Percentiles rank a stretch among this genome's conserved stretches.
These are phyloP conservation scores for Chromoteleia sp. DNA, from an alignment of 2,888 invertebrate species.

Conservation along the genomic window DNA sequence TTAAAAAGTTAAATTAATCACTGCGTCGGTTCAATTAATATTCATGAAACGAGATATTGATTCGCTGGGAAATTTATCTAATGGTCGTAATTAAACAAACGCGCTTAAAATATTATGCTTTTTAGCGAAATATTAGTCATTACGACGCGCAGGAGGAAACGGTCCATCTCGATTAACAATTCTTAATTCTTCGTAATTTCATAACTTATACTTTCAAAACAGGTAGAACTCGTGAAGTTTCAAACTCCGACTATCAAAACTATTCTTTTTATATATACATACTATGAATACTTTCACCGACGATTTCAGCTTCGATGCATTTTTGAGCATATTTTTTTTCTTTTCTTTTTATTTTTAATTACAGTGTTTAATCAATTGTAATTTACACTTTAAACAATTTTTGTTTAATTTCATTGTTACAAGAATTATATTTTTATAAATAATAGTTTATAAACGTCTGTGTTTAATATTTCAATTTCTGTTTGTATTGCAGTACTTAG, in stretches of 20 bases:
- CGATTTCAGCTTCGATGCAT: conserved; percentile 1
- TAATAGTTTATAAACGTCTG: too few species aligned
- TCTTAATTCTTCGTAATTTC: conserved; percentile 15
- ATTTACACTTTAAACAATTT: not conserved
- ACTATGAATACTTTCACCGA: conserved; percentile 5
- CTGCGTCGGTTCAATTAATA: conserved; percentile 13
- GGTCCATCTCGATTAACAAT: too few species aligned
- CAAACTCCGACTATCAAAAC: conserved; percentile 15
- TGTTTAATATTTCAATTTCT: too few species aligned
- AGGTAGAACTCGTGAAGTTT: conserved; percentile 3
- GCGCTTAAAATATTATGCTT: not conserved
- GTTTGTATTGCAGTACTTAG: too few species aligned
- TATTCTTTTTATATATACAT: conserved; percentile 3
- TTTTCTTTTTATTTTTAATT: too few species aligned
- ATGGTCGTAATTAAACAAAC: conserved; percentile 34
- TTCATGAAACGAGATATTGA: conserved; percentile 17
- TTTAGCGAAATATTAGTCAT: conserved; percentile 14
- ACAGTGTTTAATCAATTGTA: not conserved
- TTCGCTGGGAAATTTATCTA: conserved; percentile 9
- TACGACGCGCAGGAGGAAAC: not conserved
- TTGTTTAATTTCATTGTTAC: too few species aligned
- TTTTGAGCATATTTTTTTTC: conserved; percentile 1
- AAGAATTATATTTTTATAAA: too few species aligned
- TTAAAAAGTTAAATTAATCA: conserved; percentile 37
- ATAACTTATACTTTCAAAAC: conserved; percentile 24